Evolutionary conservation across 2,113 vertebrate genomes (phyloP), one percentile per base, ranked within the genome.

Genomic region (Tachysurus vachellii): DNA sequence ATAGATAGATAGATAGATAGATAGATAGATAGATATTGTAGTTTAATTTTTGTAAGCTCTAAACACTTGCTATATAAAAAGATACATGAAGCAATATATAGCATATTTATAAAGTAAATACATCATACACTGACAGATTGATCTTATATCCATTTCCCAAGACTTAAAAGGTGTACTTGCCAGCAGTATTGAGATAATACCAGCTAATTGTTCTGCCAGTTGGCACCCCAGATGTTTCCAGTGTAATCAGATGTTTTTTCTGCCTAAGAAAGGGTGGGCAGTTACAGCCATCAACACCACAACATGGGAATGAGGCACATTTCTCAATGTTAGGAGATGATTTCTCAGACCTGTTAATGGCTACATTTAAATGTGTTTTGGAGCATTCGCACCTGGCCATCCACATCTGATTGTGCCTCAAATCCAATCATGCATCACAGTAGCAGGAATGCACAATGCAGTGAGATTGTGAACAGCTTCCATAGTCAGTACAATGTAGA

Each of bases 301-400:
- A 61, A 10, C 36, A 53, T 36, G 73, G 23, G 42, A 57, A 86
- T 44, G 44, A 50, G 10, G 79, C 64, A 57, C 57, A 82, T 57
- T 86, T 28, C 76, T 42, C 3, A 44, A 76, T 8, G 13, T 36
- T 76, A 59, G 26, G 23, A 85, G 54, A 62, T 62, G 71, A 85
- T 76, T 62, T 50, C 17, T 75, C 57, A 50, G 57, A 85, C 73
- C 84, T 86, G 85, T 26, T 86, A 68, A 66, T 68, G 75, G 71
- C 28, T 53, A 28, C 21, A 86, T 86, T 86, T 80, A 42, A 86
- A 86, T 86, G 61, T 66, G 50, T 80, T 86, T 80, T 68, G 19
- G 21, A 86, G 54, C 17, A 71, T 86, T 86, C 70, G 7, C 85
- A 86, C 66, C 79, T 86, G 85, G 85, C 54, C 36, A 82, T 86